Base-by-base conservation (phyloP, 2,113 vertebrate genomes). In the Megatriorchis doriae region DNA sequence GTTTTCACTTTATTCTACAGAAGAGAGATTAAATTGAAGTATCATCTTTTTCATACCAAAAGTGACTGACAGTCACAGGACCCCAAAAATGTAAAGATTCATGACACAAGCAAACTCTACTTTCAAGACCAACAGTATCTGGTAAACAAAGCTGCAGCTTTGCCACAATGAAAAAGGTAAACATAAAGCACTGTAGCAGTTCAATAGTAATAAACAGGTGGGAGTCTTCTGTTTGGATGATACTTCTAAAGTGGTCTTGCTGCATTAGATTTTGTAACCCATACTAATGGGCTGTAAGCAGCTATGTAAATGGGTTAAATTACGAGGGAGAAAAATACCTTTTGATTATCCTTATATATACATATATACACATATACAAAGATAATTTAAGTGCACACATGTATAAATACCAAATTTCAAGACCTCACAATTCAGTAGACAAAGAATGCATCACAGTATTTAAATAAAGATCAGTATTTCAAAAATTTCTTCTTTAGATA, bases 221-320 rank as follows among this genome's bases (percentile, higher is more conserved):
- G 92, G 90, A 97, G 79, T 81, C 67, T 94, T 58, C 77, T 70
- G n/a, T 88, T 90, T 66, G 52, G 65, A 48, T 79, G 79, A 68
- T 82, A 80, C 62, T 85, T 96, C 55, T 66, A 42, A 90, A 95
- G 70, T 31, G 55, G 67, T 86, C 81, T 94, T 96, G 84, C 88
- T 94, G 94, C 88, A 93, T 93, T 92, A 90, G 85, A 80, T 90
- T 93, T 88, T 92, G 85, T 86, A 96, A 96, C 94, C 81, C 26
- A 73, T 70, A 50, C 62, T 90, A 94, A 93, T 71, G 81, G 66
- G 25, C 81, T 90, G 52, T 86, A 88, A 86, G 75, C 42, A 83
- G 85, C 79, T 83, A 47, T 36, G 62, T 66, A 93, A 96, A 86
- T 71, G 55, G 80, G 26, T 68, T 73, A 87, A 92, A 94, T 90